Base-by-base conservation (phyloP, 2,888 invertebrate genomes). In the Parnassius apollo region DNA sequence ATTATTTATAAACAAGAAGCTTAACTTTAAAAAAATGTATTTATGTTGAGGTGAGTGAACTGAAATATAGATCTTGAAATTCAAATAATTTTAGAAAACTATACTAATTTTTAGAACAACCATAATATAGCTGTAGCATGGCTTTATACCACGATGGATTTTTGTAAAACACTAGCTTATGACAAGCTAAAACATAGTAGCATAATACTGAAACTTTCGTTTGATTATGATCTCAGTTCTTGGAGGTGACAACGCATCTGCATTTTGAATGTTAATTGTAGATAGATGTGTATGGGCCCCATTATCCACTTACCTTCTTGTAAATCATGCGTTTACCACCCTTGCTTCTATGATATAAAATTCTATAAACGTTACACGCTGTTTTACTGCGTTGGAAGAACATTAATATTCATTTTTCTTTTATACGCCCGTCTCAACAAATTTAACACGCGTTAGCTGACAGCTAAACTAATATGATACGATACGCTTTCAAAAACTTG, bases 371-470 rank as follows among this genome's bases (percentile, higher is more conserved):
- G 35, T 46, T 48, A 35, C n/a, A 12, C 56, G 22, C 22, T 7
- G 25, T 9, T 56, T 48, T 35, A 56, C 48, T 56, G 56, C 8
- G 35, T n/a, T 35, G 45, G 48, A 9, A 12, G 56, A 56, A 25
- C 48, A 56, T 56, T 56, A 56, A 22, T 56, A 13, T 56, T 7
- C 53, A 59, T 46, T 59, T 53, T 52, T 48, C 25, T 59, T 25
- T 44, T 44, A 42, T 25, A 11, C 50, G 8, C 59, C 59, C 35
- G 53, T 53, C 53, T 25, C 35, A 11, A 18, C n/a, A 59, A 46
- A 59, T 53, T 53, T 18, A 54, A 48, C 11, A 53, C 53, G 13
- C 12, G 22, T 18, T 48, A 22, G 13, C 42, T 55, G 44, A 46
- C 45, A 42, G 11, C 4, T 11, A 18, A 22, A 46, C 49, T n/a